A percentile compares a stretch with the other conserved stretches of the same genome.
Evolutionary conservation across 1,140 invertebrate species (phyloP).

Genomic region (Heliconius hewitsoni): DNA sequence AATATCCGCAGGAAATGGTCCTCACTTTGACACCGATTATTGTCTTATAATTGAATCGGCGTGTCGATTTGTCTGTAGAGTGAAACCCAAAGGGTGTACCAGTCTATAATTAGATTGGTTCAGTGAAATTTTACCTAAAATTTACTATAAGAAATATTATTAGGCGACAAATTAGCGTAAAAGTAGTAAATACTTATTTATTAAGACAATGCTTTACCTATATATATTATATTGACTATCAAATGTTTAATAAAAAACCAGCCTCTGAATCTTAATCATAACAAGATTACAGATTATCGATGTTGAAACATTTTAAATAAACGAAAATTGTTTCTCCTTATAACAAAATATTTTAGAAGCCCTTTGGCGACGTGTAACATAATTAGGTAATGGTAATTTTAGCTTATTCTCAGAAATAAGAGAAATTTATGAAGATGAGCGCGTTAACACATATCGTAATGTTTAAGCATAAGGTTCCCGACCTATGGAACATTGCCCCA

Average conservation of each 20-base stretch:
- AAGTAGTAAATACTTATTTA: not conserved
- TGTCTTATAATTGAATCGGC: constrained; percentile 74
- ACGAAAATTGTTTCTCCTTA: constrained; percentile 25
- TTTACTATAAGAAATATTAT: not conserved
- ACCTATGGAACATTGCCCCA: constrained; percentile 52
- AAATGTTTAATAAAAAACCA: too few species aligned
- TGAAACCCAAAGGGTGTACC: constrained; percentile 28
- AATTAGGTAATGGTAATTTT: constrained; percentile 11
- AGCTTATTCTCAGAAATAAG: constrained; percentile 30
- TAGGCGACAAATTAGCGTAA: not conserved
- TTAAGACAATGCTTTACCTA: not conserved
- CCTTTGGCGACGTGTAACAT: constrained; percentile 15
- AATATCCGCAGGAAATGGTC: constrained; percentile 76
- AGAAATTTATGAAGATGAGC: constrained; percentile 37
- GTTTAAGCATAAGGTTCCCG: constrained; percentile 59
- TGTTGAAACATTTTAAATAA: constrained; percentile 38
- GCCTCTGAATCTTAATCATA: constrained; percentile 34
- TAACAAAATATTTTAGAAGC: constrained; percentile 22
- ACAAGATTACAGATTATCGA: constrained; percentile 43
- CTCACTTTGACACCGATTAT: constrained; percentile 60
- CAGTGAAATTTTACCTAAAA: not conserved
- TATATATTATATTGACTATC: too few species aligned
- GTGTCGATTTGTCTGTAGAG: constrained; percentile 67
- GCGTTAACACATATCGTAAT: constrained; percentile 46
- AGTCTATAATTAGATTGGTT: constrained; percentile 33